Percentiles rank a stretch among this genome's conserved stretches.
phyloP scores from a whole-genome alignment of 2,888 invertebrate genomes.

The Thereva nobilitata region DNA sequence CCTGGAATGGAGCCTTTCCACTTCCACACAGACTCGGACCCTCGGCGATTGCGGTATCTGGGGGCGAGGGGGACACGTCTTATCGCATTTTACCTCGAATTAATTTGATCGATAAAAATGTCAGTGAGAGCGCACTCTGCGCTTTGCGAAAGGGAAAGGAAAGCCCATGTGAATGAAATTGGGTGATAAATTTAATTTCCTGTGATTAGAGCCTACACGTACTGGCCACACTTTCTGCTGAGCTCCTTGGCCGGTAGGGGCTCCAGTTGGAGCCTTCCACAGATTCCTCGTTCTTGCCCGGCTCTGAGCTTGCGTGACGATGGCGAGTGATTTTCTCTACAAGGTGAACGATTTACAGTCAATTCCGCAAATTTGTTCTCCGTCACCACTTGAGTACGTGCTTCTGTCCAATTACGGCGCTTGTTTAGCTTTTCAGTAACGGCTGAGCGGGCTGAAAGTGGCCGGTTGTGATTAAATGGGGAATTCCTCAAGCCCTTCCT shows the following conservation, averaged over 20 bases:
- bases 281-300: too few relatives aligned
- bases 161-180: conserved; percentile 33
- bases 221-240: not conserved
- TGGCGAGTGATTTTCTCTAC: conserved; percentile 26
- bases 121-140: conserved; percentile 1
- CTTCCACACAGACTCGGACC: not conserved
- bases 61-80: not conserved
- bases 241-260: too few relatives aligned
- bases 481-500: too few relatives aligned
- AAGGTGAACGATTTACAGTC: conserved; percentile 33
- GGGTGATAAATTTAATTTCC: conserved; percentile 40
- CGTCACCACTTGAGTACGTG: conserved; percentile 24
- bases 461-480: too few relatives aligned
- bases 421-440: conserved; percentile 15
- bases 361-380: conserved; percentile 36
- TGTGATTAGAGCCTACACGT: conserved; percentile 36
- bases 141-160: too few relatives aligned
- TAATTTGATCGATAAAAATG: conserved; percentile 34
- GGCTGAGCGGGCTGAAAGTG: not conserved
- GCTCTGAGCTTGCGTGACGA: conserved; percentile 28
- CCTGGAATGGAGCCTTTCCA: not conserved
- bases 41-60: not conserved
- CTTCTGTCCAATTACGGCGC: conserved; percentile 25
- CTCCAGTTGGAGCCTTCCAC: too few relatives aligned
- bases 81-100: conserved; percentile 29